Evolutionary conservation across 30 jellyfish, hydroid and myxozoan genomes (phyloP).

Genomic region (Pelagia noctiluca): DNA sequence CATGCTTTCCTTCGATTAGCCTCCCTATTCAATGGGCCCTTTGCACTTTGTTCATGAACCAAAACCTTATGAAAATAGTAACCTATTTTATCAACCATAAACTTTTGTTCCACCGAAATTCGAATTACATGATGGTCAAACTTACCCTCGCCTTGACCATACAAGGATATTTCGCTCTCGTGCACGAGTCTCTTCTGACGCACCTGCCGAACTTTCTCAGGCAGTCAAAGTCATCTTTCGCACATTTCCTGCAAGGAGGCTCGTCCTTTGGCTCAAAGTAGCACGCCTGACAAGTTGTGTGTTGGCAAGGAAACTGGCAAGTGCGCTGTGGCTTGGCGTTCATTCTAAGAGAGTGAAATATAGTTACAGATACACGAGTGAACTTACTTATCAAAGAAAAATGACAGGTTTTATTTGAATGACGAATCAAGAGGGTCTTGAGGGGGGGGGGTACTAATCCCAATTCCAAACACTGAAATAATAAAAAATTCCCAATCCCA

Average conservation of each 20-base stretch:
- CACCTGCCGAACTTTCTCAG: slow-evolving; percentile 82
- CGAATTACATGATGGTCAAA: too few species aligned
- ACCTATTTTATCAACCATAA: neutral
- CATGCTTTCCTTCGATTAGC: too few species aligned
- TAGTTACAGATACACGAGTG: neutral
- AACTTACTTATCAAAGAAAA: too few species aligned
- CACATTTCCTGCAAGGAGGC: slow-evolving; percentile 89
- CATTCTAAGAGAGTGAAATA: slow-evolving; percentile 40
- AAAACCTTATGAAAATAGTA: too few species aligned
- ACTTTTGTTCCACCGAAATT: too few species aligned
- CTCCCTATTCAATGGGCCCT: too few species aligned
- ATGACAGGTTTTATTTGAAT: neutral
- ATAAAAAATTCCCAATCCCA: too few species aligned
- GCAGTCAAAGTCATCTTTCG: slow-evolving; percentile 80
- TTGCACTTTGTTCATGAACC: too few species aligned
- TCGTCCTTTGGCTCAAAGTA: slow-evolving; percentile 82
- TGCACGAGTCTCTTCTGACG: slow-evolving; percentile 80
- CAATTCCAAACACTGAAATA: too few species aligned
- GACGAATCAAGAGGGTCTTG: neutral
- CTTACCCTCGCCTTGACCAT: slow-evolving; percentile 88
- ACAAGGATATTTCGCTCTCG: slow-evolving; percentile 93
- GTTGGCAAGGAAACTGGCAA: slow-evolving; percentile 94
- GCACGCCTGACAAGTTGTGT: slow-evolving; percentile 94
- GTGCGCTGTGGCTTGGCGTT: slow-evolving; percentile 75
- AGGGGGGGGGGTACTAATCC: neutral